These are phyloP conservation scores for Hylomyscus alleni DNA, from an alignment of 2,797 vertebrate genomes.

Conservation along the genomic window DNA sequence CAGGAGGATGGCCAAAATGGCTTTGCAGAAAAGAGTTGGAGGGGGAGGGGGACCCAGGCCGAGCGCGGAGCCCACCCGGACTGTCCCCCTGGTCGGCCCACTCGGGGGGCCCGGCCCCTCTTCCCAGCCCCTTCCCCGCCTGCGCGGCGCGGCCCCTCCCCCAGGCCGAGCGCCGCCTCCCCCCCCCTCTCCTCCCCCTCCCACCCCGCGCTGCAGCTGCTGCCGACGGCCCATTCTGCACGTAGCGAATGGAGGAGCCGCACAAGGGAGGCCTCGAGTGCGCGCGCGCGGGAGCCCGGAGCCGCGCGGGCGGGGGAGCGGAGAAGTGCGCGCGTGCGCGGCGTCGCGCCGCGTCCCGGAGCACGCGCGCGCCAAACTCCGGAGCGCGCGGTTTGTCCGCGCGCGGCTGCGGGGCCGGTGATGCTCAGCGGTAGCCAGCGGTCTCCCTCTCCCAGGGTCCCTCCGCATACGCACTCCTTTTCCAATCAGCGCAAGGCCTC, in stretches of 20 bases:
- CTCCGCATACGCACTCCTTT: background rate
- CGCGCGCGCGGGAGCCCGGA: constrained; percentile 82
- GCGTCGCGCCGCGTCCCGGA: background rate
- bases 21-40: background rate
- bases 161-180: constrained; percentile 86
- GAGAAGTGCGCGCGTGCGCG: constrained; percentile 75
- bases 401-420: background rate
- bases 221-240: constrained; percentile 90
- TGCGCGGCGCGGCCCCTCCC: constrained; percentile 83
- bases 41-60: background rate
- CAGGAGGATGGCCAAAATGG: constrained; percentile 34
- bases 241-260: constrained; percentile 91
- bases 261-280: constrained; percentile 80
- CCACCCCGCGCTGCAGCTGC: constrained; percentile 83
- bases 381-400: constrained; percentile 59
- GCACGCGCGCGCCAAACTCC: constrained; percentile 57
- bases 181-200: constrained; percentile 84
- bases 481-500: background rate
- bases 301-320: constrained; percentile 73
- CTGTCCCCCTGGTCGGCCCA: background rate
- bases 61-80: constrained; percentile 25
- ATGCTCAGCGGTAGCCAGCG: background rate
- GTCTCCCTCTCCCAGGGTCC: background rate
- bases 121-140: background rate
- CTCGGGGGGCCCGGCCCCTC: background rate